Percentiles rank a stretch among this genome's conserved stretches.
These are phyloP conservation scores for Cepaea hortensis DNA, from an alignment of 2,888 invertebrate species.

Conservation along the genomic window DNA sequence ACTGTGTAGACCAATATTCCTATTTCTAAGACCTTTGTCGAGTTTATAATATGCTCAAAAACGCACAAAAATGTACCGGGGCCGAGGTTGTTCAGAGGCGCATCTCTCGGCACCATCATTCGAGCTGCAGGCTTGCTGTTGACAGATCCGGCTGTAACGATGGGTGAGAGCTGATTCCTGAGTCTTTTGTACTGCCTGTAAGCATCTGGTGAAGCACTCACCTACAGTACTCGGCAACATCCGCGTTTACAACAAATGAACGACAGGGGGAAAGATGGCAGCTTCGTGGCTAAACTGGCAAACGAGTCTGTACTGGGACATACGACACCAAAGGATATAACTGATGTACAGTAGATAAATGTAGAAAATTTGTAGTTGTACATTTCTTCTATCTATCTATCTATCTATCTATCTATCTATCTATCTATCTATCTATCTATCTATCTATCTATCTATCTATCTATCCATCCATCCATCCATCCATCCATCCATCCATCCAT, in stretches of 20 bases:
- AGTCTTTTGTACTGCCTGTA: constrained; percentile 23
- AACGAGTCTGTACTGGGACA: constrained; percentile 2
- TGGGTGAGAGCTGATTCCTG: constrained; percentile 15
- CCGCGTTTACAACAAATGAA: constrained; percentile 24
- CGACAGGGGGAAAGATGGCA: constrained; percentile 22
- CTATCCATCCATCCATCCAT: constrained; percentile 7
- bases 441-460: constrained; percentile 28
- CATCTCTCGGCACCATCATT: constrained; percentile 31
- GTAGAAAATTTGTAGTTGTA: background rate
- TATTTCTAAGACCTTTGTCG: constrained; percentile 41
- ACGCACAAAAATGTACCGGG: constrained; percentile 33
- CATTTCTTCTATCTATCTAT: constrained; percentile 27
- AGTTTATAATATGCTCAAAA: constrained; percentile 34
- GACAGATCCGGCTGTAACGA: constrained; percentile 41
- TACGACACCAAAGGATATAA: constrained; percentile 26
- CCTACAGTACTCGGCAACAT: constrained; percentile 30
- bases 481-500: constrained; percentile 1
- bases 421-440: constrained; percentile 31
- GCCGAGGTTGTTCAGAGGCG: constrained; percentile 20
- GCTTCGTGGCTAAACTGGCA: background rate
- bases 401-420: constrained; percentile 31
- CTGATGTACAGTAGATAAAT: background rate
- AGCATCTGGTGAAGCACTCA: constrained; percentile 36
- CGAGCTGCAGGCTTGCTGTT: constrained; percentile 33
- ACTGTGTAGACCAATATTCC: constrained; percentile 10